A percentile compares a stretch with the other conserved stretches of the same genome.
Conservation (phyloP, 2,797 vertebrate genomes). For the Eremophila alpestris region DNA sequence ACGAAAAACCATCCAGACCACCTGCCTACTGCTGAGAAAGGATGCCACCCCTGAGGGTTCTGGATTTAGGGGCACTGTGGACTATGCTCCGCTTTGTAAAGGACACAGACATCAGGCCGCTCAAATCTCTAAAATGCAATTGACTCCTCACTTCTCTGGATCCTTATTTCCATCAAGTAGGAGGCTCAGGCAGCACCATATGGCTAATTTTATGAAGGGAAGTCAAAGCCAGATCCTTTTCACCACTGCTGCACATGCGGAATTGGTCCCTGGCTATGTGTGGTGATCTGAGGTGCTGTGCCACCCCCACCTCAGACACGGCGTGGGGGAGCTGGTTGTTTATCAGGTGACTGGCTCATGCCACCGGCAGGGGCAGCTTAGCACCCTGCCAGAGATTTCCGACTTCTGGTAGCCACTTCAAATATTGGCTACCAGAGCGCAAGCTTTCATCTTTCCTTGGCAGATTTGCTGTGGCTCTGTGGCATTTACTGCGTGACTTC, state of each 20-base stretch:
- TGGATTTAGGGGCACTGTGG: rapidly evolving
- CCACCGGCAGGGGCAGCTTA: not conserved
- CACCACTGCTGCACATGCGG: rapidly evolving
- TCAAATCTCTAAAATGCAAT: not conserved
- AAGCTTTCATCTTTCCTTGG: not conserved
- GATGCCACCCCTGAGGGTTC: not conserved
- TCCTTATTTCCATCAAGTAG: not conserved
- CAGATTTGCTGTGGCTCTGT: not conserved
- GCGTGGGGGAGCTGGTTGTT: rapidly evolving
- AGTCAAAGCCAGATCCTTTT: not conserved
- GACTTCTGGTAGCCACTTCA: not conserved
- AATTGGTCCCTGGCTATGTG: not conserved
- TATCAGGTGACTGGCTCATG: not conserved
- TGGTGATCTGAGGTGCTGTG: not conserved
- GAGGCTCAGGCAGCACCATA: not conserved
- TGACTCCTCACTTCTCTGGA: not conserved
- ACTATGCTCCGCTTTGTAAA: not conserved
- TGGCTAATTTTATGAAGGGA: not conserved
- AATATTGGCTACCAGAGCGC: not conserved
- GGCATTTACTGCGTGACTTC: not conserved
- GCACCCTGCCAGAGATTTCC: not conserved
- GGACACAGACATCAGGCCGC: not conserved
- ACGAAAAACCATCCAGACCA: not conserved
- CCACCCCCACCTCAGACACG: rapidly evolving
- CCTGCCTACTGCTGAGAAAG: not conserved